These are phyloP conservation scores for Lynx canadensis DNA, from an alignment of 2,113 vertebrate species.

Conservation along the genomic window DNA sequence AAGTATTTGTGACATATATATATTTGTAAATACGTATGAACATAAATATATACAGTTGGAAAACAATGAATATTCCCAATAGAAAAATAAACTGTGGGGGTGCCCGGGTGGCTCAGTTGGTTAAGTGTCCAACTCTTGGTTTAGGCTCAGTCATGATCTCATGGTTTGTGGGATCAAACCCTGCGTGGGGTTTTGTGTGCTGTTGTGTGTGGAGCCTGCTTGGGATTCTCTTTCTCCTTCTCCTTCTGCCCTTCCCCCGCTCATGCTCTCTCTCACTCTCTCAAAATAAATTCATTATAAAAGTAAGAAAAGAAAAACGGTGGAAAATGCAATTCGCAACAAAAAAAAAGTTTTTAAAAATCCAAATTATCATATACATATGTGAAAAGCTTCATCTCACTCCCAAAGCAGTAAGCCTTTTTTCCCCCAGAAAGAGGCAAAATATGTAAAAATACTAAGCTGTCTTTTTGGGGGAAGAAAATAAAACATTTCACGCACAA, in stretches of 20 bases:
- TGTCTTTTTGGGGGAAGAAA: neutral
- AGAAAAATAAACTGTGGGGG: neutral
- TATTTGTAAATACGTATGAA: neutral
- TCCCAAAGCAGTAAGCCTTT: neutral
- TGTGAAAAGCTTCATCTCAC: neutral
- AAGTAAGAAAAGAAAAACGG: too few relatives aligned
- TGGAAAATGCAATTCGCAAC: neutral
- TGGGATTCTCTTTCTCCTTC: too few relatives aligned
- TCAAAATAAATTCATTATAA: too few relatives aligned
- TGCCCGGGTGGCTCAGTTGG: too few relatives aligned
- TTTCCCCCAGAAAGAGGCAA: neutral
- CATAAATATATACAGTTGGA: neutral
- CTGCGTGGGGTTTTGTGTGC: too few relatives aligned
- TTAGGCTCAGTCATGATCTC: too few relatives aligned
- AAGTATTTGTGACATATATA: neutral
- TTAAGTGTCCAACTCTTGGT: too few relatives aligned
- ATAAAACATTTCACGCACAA: neutral
- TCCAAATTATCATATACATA: neutral
- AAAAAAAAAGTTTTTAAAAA: neutral
- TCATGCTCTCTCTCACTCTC: too few relatives aligned
- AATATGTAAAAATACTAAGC: neutral
- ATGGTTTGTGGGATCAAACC: too few relatives aligned
- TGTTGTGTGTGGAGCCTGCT: too few relatives aligned
- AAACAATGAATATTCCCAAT: neutral
- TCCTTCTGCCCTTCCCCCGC: too few relatives aligned